These are phyloP conservation scores for Caenorhabditis tropicalis DNA, from an alignment of 1,140 invertebrate species.

Conservation along the genomic window DNA sequence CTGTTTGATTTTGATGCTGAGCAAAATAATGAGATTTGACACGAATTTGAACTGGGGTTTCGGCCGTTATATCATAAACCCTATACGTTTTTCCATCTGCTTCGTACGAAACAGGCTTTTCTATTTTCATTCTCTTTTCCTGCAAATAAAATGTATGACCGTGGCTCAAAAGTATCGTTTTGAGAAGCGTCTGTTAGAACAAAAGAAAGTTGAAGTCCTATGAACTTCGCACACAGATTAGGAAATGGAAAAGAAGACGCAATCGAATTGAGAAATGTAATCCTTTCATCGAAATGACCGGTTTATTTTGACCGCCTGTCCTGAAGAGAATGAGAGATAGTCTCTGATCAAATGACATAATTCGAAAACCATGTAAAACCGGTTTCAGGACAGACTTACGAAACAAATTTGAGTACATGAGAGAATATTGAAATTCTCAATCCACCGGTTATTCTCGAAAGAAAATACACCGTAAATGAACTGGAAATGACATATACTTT, in stretches of 20 bases:
- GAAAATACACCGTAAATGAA: no score
- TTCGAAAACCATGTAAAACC: no score
- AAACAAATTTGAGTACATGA: no score
- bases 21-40: conserved; percentile 59
- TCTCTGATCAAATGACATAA: conserved; percentile 21
- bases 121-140: not conserved
- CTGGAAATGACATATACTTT: no score
- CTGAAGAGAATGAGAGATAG: not conserved
- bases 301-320: not conserved
- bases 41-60: conserved; percentile 58
- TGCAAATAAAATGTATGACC: no score
- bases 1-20: conserved; percentile 59
- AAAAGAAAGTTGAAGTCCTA: not conserved
- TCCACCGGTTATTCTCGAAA: no score
- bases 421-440: no score
- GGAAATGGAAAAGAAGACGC: not conserved
- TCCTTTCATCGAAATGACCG: not conserved
- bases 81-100: conserved; percentile 36
- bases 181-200: no score
- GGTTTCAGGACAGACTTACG: no score
- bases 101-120: conserved; percentile 7
- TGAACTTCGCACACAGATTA: not conserved
- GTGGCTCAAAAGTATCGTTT: no score
- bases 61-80: conserved; percentile 50
- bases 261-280: not conserved